Evolutionary conservation across 2,888 invertebrate genomes (phyloP).

Genomic region (Melieria picta): DNA sequence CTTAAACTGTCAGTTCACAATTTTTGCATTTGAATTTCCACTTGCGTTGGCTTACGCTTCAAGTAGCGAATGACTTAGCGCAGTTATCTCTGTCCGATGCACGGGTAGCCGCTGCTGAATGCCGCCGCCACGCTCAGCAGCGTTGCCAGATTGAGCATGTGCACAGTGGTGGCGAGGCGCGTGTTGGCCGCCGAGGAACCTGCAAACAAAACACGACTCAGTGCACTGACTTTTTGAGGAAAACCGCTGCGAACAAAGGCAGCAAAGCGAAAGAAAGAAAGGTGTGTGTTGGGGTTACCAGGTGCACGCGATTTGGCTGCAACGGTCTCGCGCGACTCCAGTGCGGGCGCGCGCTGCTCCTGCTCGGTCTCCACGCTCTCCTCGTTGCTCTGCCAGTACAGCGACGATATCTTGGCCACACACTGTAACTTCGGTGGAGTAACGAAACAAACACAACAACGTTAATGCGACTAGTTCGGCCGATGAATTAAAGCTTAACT

Average conservation of each 20-base stretch:
- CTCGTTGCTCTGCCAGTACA: conserved; percentile 88
- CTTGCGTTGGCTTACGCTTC: conserved; percentile 8
- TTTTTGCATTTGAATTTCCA: conserved; percentile 2
- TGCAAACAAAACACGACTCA: conserved; percentile 3
- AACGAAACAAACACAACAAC: not conserved
- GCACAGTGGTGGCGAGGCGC: conserved; percentile 22
- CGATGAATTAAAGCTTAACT: conserved; percentile 33
- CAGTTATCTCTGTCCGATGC: conserved; percentile 37
- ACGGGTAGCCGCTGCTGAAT: conserved; percentile 22
- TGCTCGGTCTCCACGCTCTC: conserved; percentile 85
- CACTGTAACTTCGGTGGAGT: conserved; percentile 68
- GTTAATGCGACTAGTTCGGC: not conserved
- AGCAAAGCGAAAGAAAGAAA: not conserved
- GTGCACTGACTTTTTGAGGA: not conserved
- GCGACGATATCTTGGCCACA: conserved; percentile 85
- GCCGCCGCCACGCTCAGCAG: conserved; percentile 32
- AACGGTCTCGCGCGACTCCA: conserved; percentile 79
- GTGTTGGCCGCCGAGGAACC: conserved; percentile 35
- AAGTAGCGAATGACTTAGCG: not conserved
- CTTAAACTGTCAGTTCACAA: conserved; percentile 21
- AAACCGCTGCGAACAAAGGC: too few species aligned
- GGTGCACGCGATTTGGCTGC: conserved; percentile 75
- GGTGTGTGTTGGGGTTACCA: conserved; percentile 66
- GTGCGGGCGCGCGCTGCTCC: conserved; percentile 77
- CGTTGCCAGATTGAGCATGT: conserved; percentile 29